Percentiles rank a stretch among this genome's conserved stretches.
phyloP scores from a whole-genome alignment of 2,888 invertebrate genomes.

The Amiota minor region DNA sequence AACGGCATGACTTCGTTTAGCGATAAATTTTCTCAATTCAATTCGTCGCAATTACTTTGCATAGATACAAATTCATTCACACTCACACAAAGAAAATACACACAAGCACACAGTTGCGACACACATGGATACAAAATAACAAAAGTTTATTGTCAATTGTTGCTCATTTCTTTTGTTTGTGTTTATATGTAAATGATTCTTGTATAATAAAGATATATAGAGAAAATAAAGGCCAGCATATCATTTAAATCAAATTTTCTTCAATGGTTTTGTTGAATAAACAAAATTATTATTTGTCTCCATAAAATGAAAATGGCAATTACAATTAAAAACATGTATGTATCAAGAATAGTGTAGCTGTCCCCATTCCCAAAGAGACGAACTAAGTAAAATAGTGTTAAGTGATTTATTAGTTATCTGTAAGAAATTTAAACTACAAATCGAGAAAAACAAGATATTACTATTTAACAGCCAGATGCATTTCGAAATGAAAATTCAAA shows the following conservation, averaged over 20 bases:
- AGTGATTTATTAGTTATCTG: too few relatives aligned
- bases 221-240: constrained; percentile 38
- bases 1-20: constrained; percentile 70
- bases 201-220: not conserved
- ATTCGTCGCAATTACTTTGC: constrained; percentile 64
- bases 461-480: too few relatives aligned
- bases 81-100: constrained; percentile 18
- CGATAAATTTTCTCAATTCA: constrained; percentile 61
- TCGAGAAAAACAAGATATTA: too few relatives aligned
- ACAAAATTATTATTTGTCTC: constrained; percentile 42
- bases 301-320: constrained; percentile 3
- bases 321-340: not conserved
- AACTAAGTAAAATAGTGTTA: too few relatives aligned
- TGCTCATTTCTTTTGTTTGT: not conserved
- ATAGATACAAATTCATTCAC: constrained; percentile 41
- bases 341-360: too few relatives aligned
- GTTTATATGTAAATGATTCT: not conserved
- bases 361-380: too few relatives aligned
- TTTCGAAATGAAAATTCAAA: too few relatives aligned
- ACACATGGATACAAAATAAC: not conserved
- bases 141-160: constrained; percentile 12
- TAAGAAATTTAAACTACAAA: too few relatives aligned
- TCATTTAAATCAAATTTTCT: constrained; percentile 57
- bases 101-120: not conserved
- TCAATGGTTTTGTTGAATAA: constrained; percentile 55